Evolutionary conservation across 1,140 invertebrate genomes (phyloP).

Genomic region (Neodiprion fabricii): DNA sequence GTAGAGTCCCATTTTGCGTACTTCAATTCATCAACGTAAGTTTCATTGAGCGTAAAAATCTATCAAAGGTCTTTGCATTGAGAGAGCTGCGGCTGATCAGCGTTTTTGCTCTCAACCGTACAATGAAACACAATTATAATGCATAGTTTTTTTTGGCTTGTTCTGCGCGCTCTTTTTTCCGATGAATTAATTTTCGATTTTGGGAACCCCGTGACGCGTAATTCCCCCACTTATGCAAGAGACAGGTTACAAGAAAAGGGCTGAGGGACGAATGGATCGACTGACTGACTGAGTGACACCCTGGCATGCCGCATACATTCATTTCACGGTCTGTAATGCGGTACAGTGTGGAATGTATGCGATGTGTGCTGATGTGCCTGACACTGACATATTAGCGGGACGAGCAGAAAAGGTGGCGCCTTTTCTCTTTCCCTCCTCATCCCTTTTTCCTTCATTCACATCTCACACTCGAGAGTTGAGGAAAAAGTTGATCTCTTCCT

Average conservation of each 20-base stretch:
- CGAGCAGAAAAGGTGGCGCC: background rate
- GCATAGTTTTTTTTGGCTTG: too few relatives aligned
- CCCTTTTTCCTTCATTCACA: background rate
- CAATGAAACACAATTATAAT: too few relatives aligned
- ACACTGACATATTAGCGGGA: conserved; percentile 32
- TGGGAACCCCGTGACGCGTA: too few relatives aligned
- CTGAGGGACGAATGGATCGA: background rate
- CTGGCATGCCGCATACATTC: conserved; percentile 1
- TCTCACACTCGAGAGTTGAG: background rate
- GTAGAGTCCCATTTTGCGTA: too few relatives aligned
- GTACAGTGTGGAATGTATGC: conserved; percentile 9
- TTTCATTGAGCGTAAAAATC: too few relatives aligned
- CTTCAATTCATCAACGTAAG: too few relatives aligned
- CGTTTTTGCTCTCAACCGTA: too few relatives aligned
- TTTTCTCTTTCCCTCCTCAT: background rate
- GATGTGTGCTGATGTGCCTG: conserved; percentile 15
- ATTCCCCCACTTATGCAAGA: too few relatives aligned
- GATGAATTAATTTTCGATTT: too few relatives aligned
- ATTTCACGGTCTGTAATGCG: conserved; percentile 13
- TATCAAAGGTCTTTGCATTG: too few relatives aligned
- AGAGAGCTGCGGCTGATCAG: too few relatives aligned
- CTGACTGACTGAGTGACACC: background rate
- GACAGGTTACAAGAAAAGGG: background rate
- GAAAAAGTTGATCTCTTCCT: background rate
- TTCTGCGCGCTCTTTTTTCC: too few relatives aligned